Evolutionary conservation across 2,888 invertebrate genomes (phyloP).

Genomic region (Andrena praecox): DNA sequence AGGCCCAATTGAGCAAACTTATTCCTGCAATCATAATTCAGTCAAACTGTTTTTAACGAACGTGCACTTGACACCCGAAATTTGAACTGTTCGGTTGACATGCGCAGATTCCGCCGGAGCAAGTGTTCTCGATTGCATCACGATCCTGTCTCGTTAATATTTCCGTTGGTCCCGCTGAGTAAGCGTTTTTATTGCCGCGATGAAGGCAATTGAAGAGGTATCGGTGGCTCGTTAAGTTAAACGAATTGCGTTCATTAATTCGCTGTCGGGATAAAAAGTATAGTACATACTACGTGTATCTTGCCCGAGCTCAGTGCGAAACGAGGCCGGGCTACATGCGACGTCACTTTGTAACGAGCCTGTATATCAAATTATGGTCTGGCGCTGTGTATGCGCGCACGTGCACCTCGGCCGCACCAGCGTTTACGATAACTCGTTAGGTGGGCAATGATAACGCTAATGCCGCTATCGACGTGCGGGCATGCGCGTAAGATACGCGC

Average conservation of each 20-base stretch:
- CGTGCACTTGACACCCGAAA: no score
- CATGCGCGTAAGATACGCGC: neutral
- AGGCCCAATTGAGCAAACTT: no score
- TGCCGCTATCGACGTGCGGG: neutral
- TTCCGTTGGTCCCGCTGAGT: neutral
- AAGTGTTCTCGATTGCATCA: no score
- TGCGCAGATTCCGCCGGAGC: neutral
- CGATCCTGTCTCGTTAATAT: neutral
- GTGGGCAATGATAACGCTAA: conserved; percentile 19
- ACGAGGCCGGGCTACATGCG: neutral
- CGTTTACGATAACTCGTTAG: conserved; percentile 16
- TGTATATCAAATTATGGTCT: conserved; percentile 8
- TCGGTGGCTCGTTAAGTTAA: conserved; percentile 1
- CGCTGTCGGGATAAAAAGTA: conserved; percentile 1
- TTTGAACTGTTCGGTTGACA: neutral
- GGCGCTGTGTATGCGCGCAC: neutral
- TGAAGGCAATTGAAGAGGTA: neutral
- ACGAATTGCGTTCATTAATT: conserved; percentile 12
- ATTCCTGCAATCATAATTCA: no score
- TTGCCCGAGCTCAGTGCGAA: neutral
- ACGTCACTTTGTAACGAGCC: conserved; percentile 13
- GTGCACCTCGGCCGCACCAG: neutral
- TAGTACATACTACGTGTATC: neutral
- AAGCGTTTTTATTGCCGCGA: neutral
- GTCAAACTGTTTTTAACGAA: no score